Evolutionary conservation across 2,113 vertebrate genomes (phyloP), one percentile per base, ranked within the genome.

Genomic region (Setophaga kirtlandii): DNA sequence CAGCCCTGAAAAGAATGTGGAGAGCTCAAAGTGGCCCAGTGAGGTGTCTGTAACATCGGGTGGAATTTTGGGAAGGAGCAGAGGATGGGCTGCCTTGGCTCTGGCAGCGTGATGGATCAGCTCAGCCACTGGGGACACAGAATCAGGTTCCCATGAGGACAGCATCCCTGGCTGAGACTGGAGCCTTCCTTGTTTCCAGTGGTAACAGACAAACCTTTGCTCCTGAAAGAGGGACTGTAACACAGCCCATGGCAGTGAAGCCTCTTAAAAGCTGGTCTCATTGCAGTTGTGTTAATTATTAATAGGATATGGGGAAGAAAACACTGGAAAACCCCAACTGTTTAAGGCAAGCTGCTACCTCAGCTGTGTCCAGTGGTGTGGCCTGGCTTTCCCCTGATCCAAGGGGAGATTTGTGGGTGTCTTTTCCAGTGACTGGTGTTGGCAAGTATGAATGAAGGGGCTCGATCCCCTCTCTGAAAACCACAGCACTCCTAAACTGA

Each of bases 231-330:
- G 79, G 75, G 81, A 60, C 41, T 59, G 87, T 87, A 95, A 60
- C 23, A 4, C 44, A 12, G 94, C 20, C 67, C 73, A 13, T 42
- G 83, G 92, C 75, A 56, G 73, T 19, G 17, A 90, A 91, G 89
- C 91, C 97, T 97, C 88, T 97, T 97, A 94, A 97, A 94, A 97
- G 97, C 95, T 17, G 9, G 52, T 69, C 97, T 97, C 56, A 12
- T 96, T 95, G 93, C 83, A 80, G 90, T 24, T 14, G 76, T 42
- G 87, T 97, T 98, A 97, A 97, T 98, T 98, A 98, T 98, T 98
- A 97, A 98, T 97, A 87, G 93, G 60, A 60, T 25, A 21, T 68
- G 94, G 95, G 93, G 96, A 93, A 97, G 86, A 90, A 96, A 94
- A 93, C 94, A 65, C 71, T 94, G 97, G 96, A 91, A 97, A 97